Percentiles rank a stretch among this genome's conserved stretches.
Conservation (phyloP, 1,140 invertebrate genomes). For the Babylonia areolata region DNA sequence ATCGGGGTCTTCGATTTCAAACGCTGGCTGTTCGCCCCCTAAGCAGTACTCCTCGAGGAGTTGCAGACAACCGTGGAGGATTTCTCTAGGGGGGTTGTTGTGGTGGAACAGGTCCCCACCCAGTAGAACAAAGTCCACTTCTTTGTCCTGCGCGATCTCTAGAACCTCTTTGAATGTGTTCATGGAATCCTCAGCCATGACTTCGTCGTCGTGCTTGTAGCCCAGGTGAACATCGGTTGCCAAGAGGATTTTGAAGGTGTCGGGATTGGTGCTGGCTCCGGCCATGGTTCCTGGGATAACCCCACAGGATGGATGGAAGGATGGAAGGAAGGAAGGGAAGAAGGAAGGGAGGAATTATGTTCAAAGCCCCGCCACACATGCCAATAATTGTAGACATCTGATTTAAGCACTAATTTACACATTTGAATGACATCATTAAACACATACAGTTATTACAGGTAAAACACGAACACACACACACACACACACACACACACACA, state of each 20-base stretch:
- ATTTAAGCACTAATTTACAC: too few species aligned
- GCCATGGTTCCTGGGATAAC: too few species aligned
- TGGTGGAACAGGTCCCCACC: constrained; percentile 83
- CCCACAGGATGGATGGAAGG: too few species aligned
- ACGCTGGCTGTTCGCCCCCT: constrained; percentile 79
- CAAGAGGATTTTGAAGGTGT: constrained; percentile 88
- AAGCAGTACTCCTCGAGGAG: constrained; percentile 88
- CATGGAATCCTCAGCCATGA: constrained; percentile 91
- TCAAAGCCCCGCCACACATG: too few species aligned
- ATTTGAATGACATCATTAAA: too few species aligned
- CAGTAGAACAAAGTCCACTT: constrained; percentile 79
- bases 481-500: too few species aligned
- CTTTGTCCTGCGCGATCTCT: constrained; percentile 84
- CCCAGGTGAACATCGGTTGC: constrained; percentile 98
- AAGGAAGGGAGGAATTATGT: too few species aligned
- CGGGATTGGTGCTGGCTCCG: too few species aligned
- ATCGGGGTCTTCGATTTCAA: constrained; percentile 76
- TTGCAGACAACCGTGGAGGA: constrained; percentile 84
- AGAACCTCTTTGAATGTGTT: constrained; percentile 97
- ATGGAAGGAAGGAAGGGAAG: too few species aligned
- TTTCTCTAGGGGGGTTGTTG: constrained; percentile 80
- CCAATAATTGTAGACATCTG: too few species aligned
- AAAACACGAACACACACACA: too few species aligned
- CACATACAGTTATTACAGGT: too few species aligned
- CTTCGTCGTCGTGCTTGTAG: constrained; percentile 88